Base-by-base conservation (phyloP, 1,140 invertebrate species). In the Macrocentrus cingulum region DNA sequence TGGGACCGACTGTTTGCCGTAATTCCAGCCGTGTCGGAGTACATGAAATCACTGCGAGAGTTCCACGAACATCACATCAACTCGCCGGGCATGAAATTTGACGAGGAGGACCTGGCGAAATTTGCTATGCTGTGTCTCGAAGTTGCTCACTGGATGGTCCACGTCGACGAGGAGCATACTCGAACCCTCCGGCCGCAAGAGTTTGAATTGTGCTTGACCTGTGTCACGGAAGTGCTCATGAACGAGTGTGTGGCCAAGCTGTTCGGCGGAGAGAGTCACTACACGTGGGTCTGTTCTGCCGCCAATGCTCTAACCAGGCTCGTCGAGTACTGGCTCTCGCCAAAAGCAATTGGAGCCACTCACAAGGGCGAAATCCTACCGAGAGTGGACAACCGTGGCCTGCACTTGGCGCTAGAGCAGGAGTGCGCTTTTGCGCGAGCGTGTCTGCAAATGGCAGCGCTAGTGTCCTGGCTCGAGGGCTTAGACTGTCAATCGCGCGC, bases 121-220 rank as follows among this genome's bases (percentile, higher is more conserved):
- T 87, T 90, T 69, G 80, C 80, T 46, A 71, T 87, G 1, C 56
- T 89, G 0, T 85, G 83, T 63, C 68, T 87, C 16, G 86, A 89
- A 75, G 78, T 83, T 50, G 67, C 70, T 5, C 72, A 73, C 19
- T 79, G 71, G 71, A 72, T 78, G 39, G 59, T 81, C 6, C 25
- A 66, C 1, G 45, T 63, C 6, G 54, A 69, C 15, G 56, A 60
- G 44, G 61, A 54, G 1, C 48, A 62, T 37, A 64, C 8, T 5
- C 66, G 51, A 48, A 44, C 37, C 1, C 0, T 68, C 3, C 69
- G 58, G 7, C 72, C 71, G 2, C 57, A 65, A 5, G 67, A 77
- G 41, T 51, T 78, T 11, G 65, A 75, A 7, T 13, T 73, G 0
- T 55, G 67, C 2, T 46, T 84, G 5, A 72, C 69, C 9, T 83